Evolutionary conservation across 2,888 invertebrate genomes (phyloP).

Genomic region (Cyrtodaria siliqua): DNA sequence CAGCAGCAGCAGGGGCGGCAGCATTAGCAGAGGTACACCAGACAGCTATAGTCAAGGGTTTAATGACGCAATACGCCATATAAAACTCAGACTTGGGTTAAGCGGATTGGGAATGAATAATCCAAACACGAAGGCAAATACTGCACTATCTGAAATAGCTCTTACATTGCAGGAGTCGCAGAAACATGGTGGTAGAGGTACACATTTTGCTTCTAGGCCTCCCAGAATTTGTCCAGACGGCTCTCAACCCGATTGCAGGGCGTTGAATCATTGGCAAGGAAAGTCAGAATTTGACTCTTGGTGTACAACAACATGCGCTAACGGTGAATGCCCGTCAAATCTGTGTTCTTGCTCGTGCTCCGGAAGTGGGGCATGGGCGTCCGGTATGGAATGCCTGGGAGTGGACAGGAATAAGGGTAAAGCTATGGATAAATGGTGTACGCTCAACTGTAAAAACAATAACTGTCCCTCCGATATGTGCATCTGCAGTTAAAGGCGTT

Average conservation of each 20-base stretch:
- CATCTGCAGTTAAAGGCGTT: conserved; percentile 20
- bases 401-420: conserved; percentile 46
- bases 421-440: conserved; percentile 67
- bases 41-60: conserved; percentile 48
- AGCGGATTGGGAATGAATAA: not conserved
- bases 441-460: conserved; percentile 55
- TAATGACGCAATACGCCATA: conserved; percentile 48
- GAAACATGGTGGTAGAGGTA: conserved; percentile 15
- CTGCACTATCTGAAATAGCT: conserved; percentile 31
- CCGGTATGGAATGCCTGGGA: conserved; percentile 21
- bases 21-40: not conserved
- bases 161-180: conserved; percentile 43
- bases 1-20: conserved; percentile 1
- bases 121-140: conserved; percentile 6
- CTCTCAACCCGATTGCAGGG: conserved; percentile 36
- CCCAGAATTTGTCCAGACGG: conserved; percentile 39
- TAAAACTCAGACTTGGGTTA: conserved; percentile 34
- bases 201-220: not conserved
- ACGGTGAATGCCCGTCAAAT: conserved; percentile 48
- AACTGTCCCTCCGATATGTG: conserved; percentile 64
- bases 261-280: conserved; percentile 22
- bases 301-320: conserved; percentile 47
- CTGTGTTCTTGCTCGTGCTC: conserved; percentile 56
- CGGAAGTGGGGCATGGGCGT: conserved; percentile 14
- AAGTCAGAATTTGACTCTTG: conserved; percentile 55